Evolutionary conservation across 2,113 vertebrate genomes (phyloP).

Genomic region (Eurystomus gularis): DNA sequence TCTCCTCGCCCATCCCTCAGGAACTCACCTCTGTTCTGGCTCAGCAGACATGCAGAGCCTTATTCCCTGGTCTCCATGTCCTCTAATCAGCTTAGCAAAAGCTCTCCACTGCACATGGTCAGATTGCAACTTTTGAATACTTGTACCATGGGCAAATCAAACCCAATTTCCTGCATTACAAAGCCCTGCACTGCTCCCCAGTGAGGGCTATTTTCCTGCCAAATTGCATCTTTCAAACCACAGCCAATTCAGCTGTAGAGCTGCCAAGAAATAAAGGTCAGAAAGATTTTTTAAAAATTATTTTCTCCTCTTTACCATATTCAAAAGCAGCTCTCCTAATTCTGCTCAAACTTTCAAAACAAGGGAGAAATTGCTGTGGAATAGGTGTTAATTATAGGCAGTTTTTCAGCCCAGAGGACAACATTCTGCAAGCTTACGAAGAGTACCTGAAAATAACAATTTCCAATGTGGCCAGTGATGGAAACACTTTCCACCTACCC

Average conservation of each 20-base stretch:
- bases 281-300: background rate
- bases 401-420: constrained; percentile 22
- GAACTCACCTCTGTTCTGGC: background rate
- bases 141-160: constrained; percentile 44
- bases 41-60: background rate
- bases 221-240: constrained; percentile 57
- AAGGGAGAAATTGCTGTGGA: background rate
- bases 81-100: constrained; percentile 55
- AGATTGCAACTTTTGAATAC: constrained; percentile 37
- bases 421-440: background rate
- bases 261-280: constrained; percentile 58
- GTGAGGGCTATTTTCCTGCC: constrained; percentile 44
- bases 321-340: constrained; percentile 8
- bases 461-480: background rate
- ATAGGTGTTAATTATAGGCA: background rate
- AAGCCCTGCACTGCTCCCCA: constrained; percentile 51
- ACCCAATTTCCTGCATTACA: constrained; percentile 49
- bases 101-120: constrained; percentile 21
- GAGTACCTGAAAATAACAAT: background rate
- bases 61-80: background rate
- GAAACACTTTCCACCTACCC: background rate
- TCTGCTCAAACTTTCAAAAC: constrained; percentile 26
- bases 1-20: background rate
- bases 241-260: constrained; percentile 38
- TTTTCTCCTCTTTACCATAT: background rate